A percentile compares a stretch with the other conserved stretches of the same genome.
These are phyloP conservation scores for Anthopleura xanthogrammica DNA, from an alignment of 92 coral and sea anemone genomes.

Conservation along the genomic window DNA sequence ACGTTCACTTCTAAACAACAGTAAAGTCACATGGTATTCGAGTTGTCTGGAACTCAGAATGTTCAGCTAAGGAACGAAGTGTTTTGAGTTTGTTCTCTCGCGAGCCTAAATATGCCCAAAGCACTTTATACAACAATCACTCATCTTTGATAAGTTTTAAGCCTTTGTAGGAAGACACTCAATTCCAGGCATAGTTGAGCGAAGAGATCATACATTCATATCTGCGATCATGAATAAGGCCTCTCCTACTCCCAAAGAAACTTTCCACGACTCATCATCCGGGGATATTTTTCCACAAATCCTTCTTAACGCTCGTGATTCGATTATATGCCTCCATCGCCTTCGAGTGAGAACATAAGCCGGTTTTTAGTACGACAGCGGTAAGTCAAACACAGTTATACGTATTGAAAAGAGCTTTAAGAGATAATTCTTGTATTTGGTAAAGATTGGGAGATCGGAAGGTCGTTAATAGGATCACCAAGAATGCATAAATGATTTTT, in stretches of 20 bases:
- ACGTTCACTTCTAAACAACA: background rate
- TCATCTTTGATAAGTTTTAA: constrained; percentile 35
- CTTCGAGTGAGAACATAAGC: constrained; percentile 33
- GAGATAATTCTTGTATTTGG: constrained; percentile 13
- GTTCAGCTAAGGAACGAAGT: background rate
- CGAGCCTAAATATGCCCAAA: constrained; percentile 18
- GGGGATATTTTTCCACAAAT: constrained; percentile 6
- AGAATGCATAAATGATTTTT: background rate
- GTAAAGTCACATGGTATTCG: background rate
- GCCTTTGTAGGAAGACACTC: constrained; percentile 25
- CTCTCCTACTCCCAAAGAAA: constrained; percentile 8
- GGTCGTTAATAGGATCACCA: constrained; percentile 13
- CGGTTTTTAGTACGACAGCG: constrained; percentile 25
- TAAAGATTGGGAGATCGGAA: constrained; percentile 12
- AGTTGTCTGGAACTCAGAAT: background rate
- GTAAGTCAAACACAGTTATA: constrained; percentile 18
- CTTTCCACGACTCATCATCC: constrained; percentile 15
- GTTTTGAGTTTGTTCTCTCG: constrained; percentile 7
- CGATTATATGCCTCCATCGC: constrained; percentile 21
- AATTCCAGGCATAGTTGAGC: constrained; percentile 24
- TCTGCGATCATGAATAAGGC: constrained; percentile 20
- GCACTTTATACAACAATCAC: constrained; percentile 5
- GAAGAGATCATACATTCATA: constrained; percentile 16
- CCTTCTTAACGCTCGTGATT: constrained; percentile 21
- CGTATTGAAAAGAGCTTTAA: constrained; percentile 24